Percentiles rank a stretch among this genome's conserved stretches.
Conservation (phyloP, 35 echinoderm and acorn worm species). For the Ophiothrix spiculata region DNA sequence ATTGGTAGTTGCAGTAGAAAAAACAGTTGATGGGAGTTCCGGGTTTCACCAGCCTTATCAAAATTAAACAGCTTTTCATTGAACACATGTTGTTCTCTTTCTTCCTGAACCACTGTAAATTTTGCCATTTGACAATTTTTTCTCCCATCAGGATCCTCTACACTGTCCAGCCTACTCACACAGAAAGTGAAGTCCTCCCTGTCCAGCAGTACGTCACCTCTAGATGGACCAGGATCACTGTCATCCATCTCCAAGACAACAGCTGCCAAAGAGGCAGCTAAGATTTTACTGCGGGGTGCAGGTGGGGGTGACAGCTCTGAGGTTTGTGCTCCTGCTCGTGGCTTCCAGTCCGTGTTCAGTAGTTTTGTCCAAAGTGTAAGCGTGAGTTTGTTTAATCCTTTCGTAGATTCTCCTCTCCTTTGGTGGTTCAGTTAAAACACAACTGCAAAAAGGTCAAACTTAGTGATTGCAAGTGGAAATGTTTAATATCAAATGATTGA, state of each 20-base stretch:
- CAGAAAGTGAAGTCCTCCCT: neutral
- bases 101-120: no score
- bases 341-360: slow-evolving; percentile 1
- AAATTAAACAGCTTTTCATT: no score
- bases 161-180: neutral
- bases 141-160: neutral
- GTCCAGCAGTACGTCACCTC: neutral
- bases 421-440: no score
- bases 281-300: neutral
- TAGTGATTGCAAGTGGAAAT: no score
- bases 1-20: no score
- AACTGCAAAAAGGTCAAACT: no score
- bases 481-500: no score
- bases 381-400: neutral
- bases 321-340: slow-evolving; percentile 1
- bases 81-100: no score
- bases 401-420: no score
- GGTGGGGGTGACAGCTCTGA: neutral
- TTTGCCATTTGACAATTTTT: no score
- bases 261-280: neutral
- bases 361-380: slow-evolving; percentile 9
- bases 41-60: no score
- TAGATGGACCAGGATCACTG: neutral
- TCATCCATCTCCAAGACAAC: neutral
- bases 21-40: no score